Percentiles rank a stretch among this genome's conserved stretches.
Conservation (phyloP, 2,888 invertebrate species). For the Ferrisia virgata region DNA sequence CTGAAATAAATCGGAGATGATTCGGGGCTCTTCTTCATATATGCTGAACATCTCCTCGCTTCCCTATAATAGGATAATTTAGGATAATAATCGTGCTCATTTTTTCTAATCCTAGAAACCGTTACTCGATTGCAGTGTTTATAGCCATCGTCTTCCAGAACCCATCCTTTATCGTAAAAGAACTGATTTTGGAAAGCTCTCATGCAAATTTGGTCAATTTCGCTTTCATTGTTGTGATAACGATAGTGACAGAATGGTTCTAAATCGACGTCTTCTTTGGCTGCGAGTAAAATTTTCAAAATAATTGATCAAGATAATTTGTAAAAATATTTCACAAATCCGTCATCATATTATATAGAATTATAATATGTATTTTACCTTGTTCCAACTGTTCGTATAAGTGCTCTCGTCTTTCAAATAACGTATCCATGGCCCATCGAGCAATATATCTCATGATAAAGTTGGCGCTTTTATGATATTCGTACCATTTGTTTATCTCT, state of each 20-base stretch:
- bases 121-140: neutral
- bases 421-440: neutral
- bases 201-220: neutral
- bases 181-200: neutral
- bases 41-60: neutral
- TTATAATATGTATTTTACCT: neutral
- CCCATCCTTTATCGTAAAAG: neutral
- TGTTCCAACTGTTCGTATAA: neutral
- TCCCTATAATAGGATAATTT: neutral
- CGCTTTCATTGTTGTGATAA: neutral
- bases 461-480: neutral
- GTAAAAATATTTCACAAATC: too few relatives aligned
- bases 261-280: neutral
- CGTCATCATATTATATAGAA: too few relatives aligned
- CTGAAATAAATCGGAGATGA: neutral
- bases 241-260: neutral
- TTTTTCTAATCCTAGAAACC: neutral
- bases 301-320: too few relatives aligned
- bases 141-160: neutral
- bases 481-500: neutral
- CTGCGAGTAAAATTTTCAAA: neutral
- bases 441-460: neutral
- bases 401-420: neutral
- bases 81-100: neutral
- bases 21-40: neutral